Conservation (phyloP, 2,113 vertebrate genomes). For the Indicator maculatus region DNA sequence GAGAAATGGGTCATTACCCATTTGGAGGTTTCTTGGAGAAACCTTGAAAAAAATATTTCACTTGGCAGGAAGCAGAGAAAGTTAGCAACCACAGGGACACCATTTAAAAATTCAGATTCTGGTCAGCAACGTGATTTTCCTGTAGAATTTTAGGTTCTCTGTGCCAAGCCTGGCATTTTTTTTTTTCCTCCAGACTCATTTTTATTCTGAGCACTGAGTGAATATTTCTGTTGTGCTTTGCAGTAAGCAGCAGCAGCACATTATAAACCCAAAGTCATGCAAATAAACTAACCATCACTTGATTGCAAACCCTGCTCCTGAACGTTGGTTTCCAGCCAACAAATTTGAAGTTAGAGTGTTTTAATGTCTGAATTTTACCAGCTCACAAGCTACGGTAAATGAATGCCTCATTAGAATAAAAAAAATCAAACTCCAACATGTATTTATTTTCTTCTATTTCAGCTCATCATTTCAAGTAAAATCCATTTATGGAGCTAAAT, state of each 20-base stretch:
- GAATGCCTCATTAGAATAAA: neutral
- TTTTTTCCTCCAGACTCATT: neutral
- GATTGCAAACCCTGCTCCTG: neutral
- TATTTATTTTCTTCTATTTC: constrained; percentile 17
- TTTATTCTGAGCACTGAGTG: neutral
- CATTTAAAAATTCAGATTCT: neutral
- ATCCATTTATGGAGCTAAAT: neutral
- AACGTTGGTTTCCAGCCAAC: neutral
- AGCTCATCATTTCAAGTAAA: neutral
- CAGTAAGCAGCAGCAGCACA: neutral
- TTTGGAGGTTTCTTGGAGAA: neutral
- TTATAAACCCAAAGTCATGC: neutral
- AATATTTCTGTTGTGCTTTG: neutral
- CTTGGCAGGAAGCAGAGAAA: neutral
- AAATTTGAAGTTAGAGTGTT: neutral
- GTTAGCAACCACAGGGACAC: neutral
- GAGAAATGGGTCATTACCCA: too few species aligned
- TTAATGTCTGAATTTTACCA: neutral
- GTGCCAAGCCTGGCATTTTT: neutral
- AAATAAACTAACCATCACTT: neutral
- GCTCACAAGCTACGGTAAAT: neutral
- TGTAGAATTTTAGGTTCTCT: neutral
- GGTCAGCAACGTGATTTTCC: neutral
- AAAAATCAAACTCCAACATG: neutral
- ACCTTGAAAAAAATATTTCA: neutral